phyloP scores from a whole-genome alignment of 1,140 invertebrate species.

The Calephelis virginiensis region DNA sequence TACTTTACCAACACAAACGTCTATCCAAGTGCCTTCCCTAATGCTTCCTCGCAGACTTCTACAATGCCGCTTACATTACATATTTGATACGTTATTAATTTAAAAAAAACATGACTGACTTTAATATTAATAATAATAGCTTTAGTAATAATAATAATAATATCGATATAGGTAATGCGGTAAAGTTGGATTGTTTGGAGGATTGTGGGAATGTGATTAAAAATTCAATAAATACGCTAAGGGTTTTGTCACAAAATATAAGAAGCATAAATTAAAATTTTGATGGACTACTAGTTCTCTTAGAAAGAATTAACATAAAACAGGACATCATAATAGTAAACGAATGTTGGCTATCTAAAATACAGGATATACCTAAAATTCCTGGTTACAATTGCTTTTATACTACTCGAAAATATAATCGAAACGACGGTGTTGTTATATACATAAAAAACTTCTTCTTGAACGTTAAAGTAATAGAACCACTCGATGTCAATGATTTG shows the following conservation, averaged over 20 bases:
- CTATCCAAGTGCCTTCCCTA: neutral
- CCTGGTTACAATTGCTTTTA: neutral
- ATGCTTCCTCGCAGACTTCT: neutral
- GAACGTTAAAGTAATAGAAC: neutral
- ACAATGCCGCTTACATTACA: neutral
- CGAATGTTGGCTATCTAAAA: neutral
- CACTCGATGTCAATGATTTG: neutral
- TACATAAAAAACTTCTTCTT: neutral
- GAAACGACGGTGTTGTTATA: neutral
- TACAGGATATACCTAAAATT: neutral
- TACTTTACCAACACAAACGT: neutral
- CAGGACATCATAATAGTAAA: neutral
- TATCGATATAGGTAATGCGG: too few relatives aligned
- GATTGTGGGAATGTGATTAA: too few relatives aligned
- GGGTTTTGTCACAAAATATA: neutral
- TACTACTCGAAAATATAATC: neutral
- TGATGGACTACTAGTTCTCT: neutral
- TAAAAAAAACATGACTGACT: neutral
- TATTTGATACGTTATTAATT: neutral
- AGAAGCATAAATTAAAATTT: neutral
- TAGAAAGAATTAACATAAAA: neutral
- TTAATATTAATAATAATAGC: too few relatives aligned
- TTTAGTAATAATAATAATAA: neutral
- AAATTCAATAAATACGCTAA: neutral
- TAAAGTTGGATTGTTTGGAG: too few relatives aligned